Conservation (phyloP, 2,888 invertebrate genomes). For the Hecatera dysodea region DNA sequence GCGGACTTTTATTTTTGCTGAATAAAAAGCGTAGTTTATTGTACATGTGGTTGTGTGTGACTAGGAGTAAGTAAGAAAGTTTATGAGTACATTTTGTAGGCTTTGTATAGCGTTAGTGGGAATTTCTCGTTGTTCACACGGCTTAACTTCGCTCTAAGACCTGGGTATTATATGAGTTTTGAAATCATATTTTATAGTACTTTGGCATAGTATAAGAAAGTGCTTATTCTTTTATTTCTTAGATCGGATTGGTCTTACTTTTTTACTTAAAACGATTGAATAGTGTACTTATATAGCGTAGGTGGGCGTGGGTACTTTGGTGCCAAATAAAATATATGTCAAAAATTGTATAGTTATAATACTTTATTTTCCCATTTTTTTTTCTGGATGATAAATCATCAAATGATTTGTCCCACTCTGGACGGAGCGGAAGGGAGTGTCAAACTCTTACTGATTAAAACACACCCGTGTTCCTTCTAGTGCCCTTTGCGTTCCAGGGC, state of each 20-base stretch:
- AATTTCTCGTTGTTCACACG: conserved; percentile 57
- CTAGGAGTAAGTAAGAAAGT: conserved; percentile 58
- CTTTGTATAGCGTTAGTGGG: conserved; percentile 49
- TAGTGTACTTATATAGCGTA: background rate
- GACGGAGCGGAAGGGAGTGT: too few species aligned
- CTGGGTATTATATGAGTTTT: conserved; percentile 50
- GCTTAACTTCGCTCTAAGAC: conserved; percentile 50
- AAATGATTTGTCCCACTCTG: too few species aligned
- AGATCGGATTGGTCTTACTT: background rate
- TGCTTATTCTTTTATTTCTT: conserved; percentile 8
- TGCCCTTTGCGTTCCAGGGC: too few species aligned
- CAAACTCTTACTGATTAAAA: too few species aligned
- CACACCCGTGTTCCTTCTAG: too few species aligned
- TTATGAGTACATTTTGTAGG: conserved; percentile 61
- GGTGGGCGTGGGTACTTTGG: conserved; percentile 3
- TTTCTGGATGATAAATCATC: too few species aligned
- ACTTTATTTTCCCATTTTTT: background rate
- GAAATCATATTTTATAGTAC: conserved; percentile 48
- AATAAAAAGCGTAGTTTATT: conserved; percentile 60
- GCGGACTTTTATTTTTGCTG: conserved; percentile 47
- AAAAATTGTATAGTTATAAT: conserved; percentile 10
- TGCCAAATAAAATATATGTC: background rate
- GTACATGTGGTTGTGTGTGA: conserved; percentile 36
- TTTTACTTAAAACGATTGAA: background rate
- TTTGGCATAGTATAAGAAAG: conserved; percentile 6